Evolutionary conservation across 1,140 invertebrate genomes (phyloP).

Genomic region (Yoshiicerus persimilis): DNA sequence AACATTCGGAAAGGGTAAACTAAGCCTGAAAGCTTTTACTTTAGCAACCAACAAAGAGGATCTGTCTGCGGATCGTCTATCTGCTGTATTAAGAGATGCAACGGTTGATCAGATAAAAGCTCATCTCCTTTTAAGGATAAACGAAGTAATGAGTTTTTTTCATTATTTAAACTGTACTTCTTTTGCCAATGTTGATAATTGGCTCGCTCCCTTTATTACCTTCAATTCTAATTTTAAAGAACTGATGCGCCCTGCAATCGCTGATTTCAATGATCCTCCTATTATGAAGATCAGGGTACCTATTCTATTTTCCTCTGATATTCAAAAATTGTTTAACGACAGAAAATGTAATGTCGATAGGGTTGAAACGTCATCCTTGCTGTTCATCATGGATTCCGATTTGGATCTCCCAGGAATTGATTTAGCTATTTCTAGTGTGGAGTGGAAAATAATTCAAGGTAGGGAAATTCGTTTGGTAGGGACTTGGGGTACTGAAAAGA

Average conservation of each 20-base stretch:
- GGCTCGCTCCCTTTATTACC: not conserved
- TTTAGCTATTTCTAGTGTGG: not conserved
- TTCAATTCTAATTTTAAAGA: not conserved
- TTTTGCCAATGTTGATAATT: not conserved
- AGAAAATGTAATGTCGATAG: not conserved
- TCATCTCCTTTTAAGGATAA: not conserved
- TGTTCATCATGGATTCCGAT: not conserved
- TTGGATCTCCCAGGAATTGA: not conserved
- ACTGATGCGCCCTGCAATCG: not conserved
- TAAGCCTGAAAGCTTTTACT: not conserved
- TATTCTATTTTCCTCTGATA: not conserved
- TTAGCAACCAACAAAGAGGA: not conserved
- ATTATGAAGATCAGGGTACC: not conserved
- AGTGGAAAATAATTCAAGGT: not conserved
- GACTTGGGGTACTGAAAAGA: not conserved
- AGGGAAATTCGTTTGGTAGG: not conserved
- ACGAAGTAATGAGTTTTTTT: not conserved
- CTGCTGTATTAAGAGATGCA: no score
- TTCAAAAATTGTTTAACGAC: not conserved
- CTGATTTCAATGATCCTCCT: not conserved
- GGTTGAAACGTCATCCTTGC: not conserved
- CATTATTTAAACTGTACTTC: not conserved
- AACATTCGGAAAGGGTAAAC: not conserved
- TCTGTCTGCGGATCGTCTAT: no score
- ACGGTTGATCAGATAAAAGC: not conserved